Conservation (phyloP, 1,140 invertebrate genomes). For the Agrilus planipennis region DNA sequence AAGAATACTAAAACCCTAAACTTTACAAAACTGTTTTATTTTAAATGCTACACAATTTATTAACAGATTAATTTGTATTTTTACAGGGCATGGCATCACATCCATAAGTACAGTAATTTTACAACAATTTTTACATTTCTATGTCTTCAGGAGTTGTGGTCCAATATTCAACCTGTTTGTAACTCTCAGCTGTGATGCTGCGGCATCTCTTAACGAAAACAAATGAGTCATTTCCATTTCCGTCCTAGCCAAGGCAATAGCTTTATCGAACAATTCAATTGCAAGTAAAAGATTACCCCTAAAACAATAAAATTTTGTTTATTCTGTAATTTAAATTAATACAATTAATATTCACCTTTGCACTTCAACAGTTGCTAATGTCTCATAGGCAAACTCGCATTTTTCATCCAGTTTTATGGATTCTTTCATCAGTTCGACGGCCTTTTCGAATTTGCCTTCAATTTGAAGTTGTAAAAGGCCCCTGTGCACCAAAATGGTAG, state of each 20-base stretch:
- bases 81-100: too few species aligned
- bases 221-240: constrained; percentile 79
- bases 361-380: constrained; percentile 84
- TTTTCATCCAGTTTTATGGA: constrained; percentile 80
- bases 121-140: too few species aligned
- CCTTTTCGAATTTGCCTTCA: constrained; percentile 67
- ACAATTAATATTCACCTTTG: constrained; percentile 81
- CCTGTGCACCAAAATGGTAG: constrained; percentile 75
- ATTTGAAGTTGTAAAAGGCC: constrained; percentile 74
- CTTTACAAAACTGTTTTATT: too few species aligned
- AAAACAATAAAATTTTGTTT: constrained; percentile 39
- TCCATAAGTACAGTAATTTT: too few species aligned
- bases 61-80: too few species aligned
- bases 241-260: constrained; percentile 73
- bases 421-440: constrained; percentile 54
- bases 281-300: constrained; percentile 75
- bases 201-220: constrained; percentile 73
- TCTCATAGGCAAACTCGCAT: constrained; percentile 92
- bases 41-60: too few species aligned
- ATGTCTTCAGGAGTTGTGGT: constrained; percentile 13
- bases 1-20: too few species aligned
- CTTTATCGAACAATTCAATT: constrained; percentile 77
- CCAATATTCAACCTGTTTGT: constrained; percentile 57
- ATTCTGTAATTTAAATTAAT: too few species aligned
- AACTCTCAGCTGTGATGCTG: constrained; percentile 72